These are phyloP conservation scores for Heloderma charlesbogerti DNA, from an alignment of 2,113 vertebrate genomes.

Conservation along the genomic window DNA sequence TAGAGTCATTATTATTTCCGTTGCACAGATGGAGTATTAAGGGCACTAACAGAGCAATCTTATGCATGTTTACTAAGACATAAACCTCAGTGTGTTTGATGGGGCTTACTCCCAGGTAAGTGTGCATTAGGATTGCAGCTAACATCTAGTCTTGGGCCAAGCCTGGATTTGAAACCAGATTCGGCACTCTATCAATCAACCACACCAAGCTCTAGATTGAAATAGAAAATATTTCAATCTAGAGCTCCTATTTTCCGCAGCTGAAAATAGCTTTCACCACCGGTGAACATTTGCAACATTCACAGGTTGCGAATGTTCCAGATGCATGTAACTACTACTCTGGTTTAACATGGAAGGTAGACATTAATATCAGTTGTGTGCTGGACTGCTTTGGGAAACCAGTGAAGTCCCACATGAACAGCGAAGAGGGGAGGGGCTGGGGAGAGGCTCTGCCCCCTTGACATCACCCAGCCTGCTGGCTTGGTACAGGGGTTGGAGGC, in stretches of 20 bases:
- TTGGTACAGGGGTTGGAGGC: too few species aligned
- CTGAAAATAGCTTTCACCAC: too few species aligned
- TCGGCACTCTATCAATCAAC: not conserved
- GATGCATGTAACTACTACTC: not conserved
- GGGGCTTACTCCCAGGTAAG: not conserved
- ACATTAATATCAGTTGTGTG: not conserved
- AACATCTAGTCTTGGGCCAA: not conserved
- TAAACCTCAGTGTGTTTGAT: not conserved
- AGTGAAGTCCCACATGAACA: accelerated
- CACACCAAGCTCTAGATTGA: too few species aligned
- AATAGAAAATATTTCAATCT: too few species aligned
- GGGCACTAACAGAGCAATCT: not conserved
- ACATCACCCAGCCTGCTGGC: too few species aligned
- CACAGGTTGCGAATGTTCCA: not conserved
- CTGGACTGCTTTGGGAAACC: not conserved
- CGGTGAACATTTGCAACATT: too few species aligned
- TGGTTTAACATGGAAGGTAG: not conserved
- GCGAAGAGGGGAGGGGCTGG: too few species aligned
- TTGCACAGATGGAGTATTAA: not conserved
- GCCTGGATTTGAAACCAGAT: not conserved
- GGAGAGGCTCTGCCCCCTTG: too few species aligned
- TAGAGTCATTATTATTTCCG: not conserved
- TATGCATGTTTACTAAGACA: not conserved
- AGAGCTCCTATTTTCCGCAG: too few species aligned
- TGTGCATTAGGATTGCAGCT: not conserved